Evolutionary conservation across 2,888 invertebrate species (phyloP), one percentile per base, ranked within the genome.

Genomic region (Rhagonycha fulva): DNA sequence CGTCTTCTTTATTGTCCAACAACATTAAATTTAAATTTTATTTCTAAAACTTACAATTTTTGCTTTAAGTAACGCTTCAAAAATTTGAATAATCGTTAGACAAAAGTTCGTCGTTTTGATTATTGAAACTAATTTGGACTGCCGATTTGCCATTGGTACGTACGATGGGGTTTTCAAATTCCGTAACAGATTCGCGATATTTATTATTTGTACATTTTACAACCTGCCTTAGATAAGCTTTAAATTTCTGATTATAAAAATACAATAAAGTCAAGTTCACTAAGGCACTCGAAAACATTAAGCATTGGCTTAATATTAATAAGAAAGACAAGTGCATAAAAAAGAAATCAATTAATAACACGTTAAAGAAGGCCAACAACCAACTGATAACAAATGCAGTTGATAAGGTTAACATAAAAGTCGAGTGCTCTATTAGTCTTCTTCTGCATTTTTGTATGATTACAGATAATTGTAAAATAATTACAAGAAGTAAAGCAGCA

Each of bases 211-310:
- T 19, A 10, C 75, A 68, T 24, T 30, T 71, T 9, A 75, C 11
- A 10, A 47, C 68, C 60, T 75, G 75, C 4, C 61, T n/a, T 9
- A 75, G 32, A n/a, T 71, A 75, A 14, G 68, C 60, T 14, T 75
- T 71, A 32, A 75, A 75, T 11, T 75, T 71, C 14, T 68, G 14
- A 75, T 75, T 19, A 14, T 61, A 62, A 47, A n/a, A 14, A 24
- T 66, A 66, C 24, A 66, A n/a, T 9, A 66, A 11, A 26, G 63
- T 24, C 0, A 66, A 66, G 5, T 66, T 66, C 4, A 24, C n/a
- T n/a, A 66, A 0, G 2, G 24, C 12, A 7, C 9, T 66, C 0
- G 63, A 66, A 66, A 66, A 66, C 9, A 66, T 24, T 24, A 66
- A 24, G 11, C 63, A 66, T n/a, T 66, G 9, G n/a, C 24, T 24